Percentiles rank a stretch among this genome's conserved stretches.
phyloP scores from a whole-genome alignment of 2,888 invertebrate genomes.

The Xestia xanthographa region DNA sequence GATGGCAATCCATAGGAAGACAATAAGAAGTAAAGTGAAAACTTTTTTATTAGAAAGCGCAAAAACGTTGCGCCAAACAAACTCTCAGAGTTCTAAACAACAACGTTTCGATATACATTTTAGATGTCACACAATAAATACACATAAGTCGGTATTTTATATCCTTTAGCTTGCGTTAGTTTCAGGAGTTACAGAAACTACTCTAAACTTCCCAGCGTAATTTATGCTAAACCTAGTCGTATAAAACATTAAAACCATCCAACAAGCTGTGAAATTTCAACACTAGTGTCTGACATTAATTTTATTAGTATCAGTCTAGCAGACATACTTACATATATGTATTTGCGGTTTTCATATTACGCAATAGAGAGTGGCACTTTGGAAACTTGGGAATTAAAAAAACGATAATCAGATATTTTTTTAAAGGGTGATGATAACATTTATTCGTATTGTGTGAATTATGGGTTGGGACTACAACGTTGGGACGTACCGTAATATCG shows the following conservation, averaged over 20 bases:
- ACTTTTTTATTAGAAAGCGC: not conserved
- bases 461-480: not conserved
- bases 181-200: conserved; percentile 12
- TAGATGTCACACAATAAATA: conserved; percentile 4
- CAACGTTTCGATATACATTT: not conserved
- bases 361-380: not conserved
- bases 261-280: conserved; percentile 17
- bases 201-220: conserved; percentile 18
- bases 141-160: conserved; percentile 7
- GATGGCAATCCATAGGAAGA: not conserved
- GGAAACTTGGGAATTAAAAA: not conserved
- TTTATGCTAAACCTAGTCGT: conserved; percentile 10
- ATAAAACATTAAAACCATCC: not conserved
- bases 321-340: conserved; percentile 9
- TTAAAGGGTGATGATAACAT: not conserved
- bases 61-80: not conserved
- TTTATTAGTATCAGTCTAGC: conserved; percentile 11
- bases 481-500: not conserved
- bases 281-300: conserved; percentile 21
- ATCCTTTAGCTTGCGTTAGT: conserved; percentile 6
- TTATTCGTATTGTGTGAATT: not conserved
- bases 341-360: conserved; percentile 14
- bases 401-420: not conserved
- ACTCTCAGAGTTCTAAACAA: not conserved
- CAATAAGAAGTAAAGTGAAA: too few relatives aligned